A percentile compares a stretch with the other conserved stretches of the same genome.
These are phyloP conservation scores for Stichodactyla helianthus DNA, from an alignment of 64 coral and sea anemone genomes.

Conservation along the genomic window DNA sequence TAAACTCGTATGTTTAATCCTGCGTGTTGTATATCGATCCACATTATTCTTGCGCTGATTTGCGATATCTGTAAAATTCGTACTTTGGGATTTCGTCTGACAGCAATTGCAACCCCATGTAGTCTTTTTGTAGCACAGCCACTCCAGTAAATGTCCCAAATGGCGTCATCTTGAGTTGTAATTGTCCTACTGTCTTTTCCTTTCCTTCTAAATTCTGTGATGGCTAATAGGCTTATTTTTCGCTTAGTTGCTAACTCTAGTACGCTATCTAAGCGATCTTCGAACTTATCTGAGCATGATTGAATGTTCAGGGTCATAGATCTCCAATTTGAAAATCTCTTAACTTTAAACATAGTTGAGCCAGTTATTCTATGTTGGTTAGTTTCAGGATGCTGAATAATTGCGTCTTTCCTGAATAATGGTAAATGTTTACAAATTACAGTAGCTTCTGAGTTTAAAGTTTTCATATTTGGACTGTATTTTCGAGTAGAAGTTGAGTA, in stretches of 20 bases:
- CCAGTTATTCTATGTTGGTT: conserved; percentile 2
- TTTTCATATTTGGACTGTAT: too few species aligned
- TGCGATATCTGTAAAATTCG: too few species aligned
- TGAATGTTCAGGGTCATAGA: background rate
- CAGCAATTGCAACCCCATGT: too few species aligned
- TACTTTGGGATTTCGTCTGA: too few species aligned
- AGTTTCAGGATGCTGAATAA: background rate
- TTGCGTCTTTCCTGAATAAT: background rate
- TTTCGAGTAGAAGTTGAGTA: too few species aligned
- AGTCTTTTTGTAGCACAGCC: background rate
- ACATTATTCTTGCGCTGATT: too few species aligned
- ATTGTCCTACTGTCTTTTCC: conserved; percentile 5
- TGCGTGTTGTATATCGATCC: background rate
- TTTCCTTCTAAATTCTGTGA: conserved; percentile 1
- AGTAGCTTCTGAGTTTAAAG: background rate
- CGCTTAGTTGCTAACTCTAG: background rate
- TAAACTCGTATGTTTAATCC: background rate
- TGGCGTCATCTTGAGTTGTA: background rate
- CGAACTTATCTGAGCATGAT: conserved; percentile 12
- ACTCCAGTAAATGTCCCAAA: conserved; percentile 3
- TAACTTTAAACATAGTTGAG: background rate
- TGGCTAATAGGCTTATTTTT: conserved; percentile 7
- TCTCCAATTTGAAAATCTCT: background rate
- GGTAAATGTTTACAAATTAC: background rate
- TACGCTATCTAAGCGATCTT: conserved; percentile 3